Conservation (phyloP, 2,888 invertebrate genomes). For the Lycocerus yunnanus region DNA sequence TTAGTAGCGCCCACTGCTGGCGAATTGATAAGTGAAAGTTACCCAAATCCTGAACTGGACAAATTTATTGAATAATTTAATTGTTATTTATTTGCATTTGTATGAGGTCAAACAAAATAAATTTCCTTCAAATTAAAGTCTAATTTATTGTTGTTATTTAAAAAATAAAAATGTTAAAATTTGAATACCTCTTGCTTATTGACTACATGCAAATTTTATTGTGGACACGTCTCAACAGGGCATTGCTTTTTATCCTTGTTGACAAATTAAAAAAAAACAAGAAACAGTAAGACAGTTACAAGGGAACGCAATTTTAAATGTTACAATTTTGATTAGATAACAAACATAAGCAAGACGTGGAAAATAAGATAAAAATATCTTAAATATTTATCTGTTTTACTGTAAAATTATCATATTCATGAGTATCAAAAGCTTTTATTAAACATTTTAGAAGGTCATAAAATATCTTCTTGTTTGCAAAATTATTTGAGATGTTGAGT, state of each 20-base stretch:
- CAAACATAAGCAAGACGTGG: background rate
- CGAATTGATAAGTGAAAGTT: too few species aligned
- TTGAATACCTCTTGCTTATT: background rate
- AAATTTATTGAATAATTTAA: background rate
- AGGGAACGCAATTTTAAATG: background rate
- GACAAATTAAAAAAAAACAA: background rate
- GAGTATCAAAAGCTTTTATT: slow-evolving; percentile 3
- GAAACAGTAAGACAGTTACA: background rate
- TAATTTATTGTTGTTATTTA: background rate
- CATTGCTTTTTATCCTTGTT: background rate
- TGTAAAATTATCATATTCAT: slow-evolving; percentile 5
- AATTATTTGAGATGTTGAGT: slow-evolving; percentile 1
- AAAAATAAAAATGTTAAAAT: background rate
- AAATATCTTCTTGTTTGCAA: slow-evolving; percentile 3
- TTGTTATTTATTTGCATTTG: background rate
- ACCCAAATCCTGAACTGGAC: background rate
- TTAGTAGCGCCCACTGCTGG: too few species aligned
- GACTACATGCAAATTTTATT: background rate
- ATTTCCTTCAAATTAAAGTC: background rate
- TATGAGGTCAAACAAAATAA: background rate
- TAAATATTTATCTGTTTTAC: background rate
- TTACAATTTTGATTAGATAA: slow-evolving; percentile 1
- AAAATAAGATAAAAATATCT: background rate
- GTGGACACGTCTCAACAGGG: background rate
- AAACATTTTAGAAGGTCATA: slow-evolving; percentile 2